Evolutionary conservation across 1,140 invertebrate species (phyloP), one percentile per base, ranked within the genome.

Genomic region (Eriocheir sinensis): DNA sequence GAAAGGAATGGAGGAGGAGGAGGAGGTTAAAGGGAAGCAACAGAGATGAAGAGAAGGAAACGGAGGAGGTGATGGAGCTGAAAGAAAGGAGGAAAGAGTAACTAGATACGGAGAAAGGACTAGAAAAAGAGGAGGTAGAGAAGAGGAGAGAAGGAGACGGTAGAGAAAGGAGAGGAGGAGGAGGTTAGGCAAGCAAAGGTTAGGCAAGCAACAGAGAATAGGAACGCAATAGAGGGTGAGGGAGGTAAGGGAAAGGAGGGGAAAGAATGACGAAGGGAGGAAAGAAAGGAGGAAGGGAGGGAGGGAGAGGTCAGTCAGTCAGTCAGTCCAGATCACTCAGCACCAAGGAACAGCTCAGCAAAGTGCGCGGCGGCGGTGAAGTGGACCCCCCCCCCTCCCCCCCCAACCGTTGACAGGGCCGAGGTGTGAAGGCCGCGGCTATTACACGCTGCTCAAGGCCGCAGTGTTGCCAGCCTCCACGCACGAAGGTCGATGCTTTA

Each of bases 381-480:
- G n/a, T n/a, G n/a, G n/a, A n/a, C n/a, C n/a, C n/a, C n/a, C n/a
- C n/a, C n/a, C n/a, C n/a, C n/a, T n/a, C n/a, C n/a, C n/a, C n/a
- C 60, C 60, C 60, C n/a, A n/a, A 4, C 27, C 60, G 60, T 72
- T 21, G 12, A 27, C 60, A n/a, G 21, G 60, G 60, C 60, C 21
- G 44, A n/a, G n/a, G 60, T n/a, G 60, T n/a, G 60, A 72, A 72
- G 60, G 60, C n/a, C 60, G n/a, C 60, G 21, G 48, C 60, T n/a
- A 72, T 72, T 72, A 72, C 30, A 36, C 81, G 41, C 32, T 27
- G 12, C 1, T 53, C 41, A 89, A 89, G 88, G 88, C 44, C 41
- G 88, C 88, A 89, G 88, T 89, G 88, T 89, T 89, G 53, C 88
- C 88, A 89, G 15, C 88, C 41, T 48, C 41, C 3, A 17, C n/a